Evolutionary conservation across 2,797 vertebrate genomes (phyloP).

Genomic region (Parambassis ranga): DNA sequence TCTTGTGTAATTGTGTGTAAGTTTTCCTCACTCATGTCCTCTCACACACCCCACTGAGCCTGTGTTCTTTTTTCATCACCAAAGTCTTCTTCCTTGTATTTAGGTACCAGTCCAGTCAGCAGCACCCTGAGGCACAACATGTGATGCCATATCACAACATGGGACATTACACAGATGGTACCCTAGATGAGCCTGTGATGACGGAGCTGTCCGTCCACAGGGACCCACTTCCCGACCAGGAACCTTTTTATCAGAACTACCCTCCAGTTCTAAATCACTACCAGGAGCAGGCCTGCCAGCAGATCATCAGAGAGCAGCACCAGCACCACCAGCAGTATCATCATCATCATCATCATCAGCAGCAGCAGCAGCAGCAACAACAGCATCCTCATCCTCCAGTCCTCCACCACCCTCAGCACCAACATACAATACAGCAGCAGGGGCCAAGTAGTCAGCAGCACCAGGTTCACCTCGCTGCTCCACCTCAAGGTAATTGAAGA

Average conservation of each 20-base stretch:
- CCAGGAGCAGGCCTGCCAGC: slow-evolving; percentile 50
- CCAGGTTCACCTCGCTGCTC: slow-evolving; percentile 34
- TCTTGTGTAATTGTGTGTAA: slow-evolving; percentile 2
- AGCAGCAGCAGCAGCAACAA: slow-evolving; percentile 19
- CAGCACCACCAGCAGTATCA: slow-evolving; percentile 26
- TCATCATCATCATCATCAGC: slow-evolving; percentile 42
- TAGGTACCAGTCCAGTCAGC: slow-evolving; percentile 79
- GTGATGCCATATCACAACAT: slow-evolving; percentile 66
- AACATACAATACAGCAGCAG: slow-evolving; percentile 36
- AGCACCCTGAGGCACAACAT: slow-evolving; percentile 73
- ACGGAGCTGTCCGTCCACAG: slow-evolving; percentile 70
- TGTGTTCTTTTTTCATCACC: neutral
- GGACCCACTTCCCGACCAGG: slow-evolving; percentile 60
- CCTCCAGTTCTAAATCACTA: slow-evolving; percentile 14
- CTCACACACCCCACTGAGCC: slow-evolving; percentile 21
- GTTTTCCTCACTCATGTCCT: slow-evolving; percentile 24
- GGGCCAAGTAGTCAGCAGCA: slow-evolving; percentile 34
- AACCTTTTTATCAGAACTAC: slow-evolving; percentile 55
- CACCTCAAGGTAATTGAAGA: slow-evolving; percentile 40
- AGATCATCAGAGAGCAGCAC: slow-evolving; percentile 46
- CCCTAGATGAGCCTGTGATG: slow-evolving; percentile 68
- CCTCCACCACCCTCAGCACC: slow-evolving; percentile 43
- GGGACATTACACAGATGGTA: slow-evolving; percentile 56
- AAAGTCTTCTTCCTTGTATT: neutral
- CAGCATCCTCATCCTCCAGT: slow-evolving; percentile 22